Evolutionary conservation across 2,113 vertebrate genomes (phyloP).

Genomic region (Lynx canadensis): DNA sequence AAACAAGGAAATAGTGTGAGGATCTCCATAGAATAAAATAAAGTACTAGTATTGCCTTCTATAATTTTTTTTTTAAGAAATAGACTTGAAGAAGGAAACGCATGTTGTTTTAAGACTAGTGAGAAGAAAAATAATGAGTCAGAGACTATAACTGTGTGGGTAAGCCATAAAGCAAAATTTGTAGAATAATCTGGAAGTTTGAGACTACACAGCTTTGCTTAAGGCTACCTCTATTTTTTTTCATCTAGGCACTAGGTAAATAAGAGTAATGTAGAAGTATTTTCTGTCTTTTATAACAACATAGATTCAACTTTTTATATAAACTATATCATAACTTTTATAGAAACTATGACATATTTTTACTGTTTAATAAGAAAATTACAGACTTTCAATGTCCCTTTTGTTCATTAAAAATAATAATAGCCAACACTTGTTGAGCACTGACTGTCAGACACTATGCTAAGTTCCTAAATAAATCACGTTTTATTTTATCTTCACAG

Average conservation of each 20-base stretch:
- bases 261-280: neutral
- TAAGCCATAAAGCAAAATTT: neutral
- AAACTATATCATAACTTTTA: neutral
- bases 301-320: neutral
- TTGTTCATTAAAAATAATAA: neutral
- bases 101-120: neutral
- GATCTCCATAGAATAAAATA: neutral
- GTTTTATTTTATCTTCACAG: neutral
- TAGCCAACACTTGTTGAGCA: neutral
- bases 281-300: neutral
- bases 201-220: neutral
- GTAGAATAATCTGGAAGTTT: neutral
- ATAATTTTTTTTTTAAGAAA: neutral
- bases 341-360: neutral
- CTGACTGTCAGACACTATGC: neutral
- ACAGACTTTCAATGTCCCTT: neutral
- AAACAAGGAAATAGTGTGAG: neutral
- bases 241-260: neutral
- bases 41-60: neutral
- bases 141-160: neutral
- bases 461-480: neutral
- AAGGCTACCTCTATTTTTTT: neutral
- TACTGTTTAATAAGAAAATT: slow-evolving; percentile 23
- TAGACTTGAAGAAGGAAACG: neutral
- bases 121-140: neutral